These are phyloP conservation scores for Parthenolecanium corni DNA, from an alignment of 2,888 invertebrate species.

Conservation along the genomic window DNA sequence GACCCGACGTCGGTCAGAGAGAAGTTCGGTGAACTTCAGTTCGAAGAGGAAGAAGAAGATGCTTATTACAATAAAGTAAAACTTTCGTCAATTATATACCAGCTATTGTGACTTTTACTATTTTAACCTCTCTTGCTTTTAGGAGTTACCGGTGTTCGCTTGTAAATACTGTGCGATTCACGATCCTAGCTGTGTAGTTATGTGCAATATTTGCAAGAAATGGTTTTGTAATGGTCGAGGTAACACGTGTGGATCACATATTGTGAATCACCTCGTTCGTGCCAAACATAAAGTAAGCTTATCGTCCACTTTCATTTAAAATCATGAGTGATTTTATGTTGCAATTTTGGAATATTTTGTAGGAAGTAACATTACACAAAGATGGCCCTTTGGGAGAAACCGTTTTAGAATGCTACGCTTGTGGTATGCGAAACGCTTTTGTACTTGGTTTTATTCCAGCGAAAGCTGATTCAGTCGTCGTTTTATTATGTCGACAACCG, in stretches of 20 bases:
- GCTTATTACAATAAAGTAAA: conserved; percentile 62
- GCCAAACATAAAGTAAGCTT: conserved; percentile 77
- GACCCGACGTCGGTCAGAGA: conserved; percentile 46
- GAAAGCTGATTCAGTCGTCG: conserved; percentile 96
- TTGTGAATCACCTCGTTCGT: conserved; percentile 94
- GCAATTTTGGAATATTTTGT: conserved; percentile 27
- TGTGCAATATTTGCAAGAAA: conserved; percentile 96
- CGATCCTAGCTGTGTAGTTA: conserved; percentile 92
- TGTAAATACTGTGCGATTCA: conserved; percentile 99
- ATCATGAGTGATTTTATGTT: background rate
- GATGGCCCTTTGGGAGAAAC: conserved; percentile 98
- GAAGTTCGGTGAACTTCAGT: conserved; percentile 75
- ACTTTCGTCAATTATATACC: no score
- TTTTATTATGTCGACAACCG: conserved; percentile 91
- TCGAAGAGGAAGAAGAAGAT: conserved; percentile 91
- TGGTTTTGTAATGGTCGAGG: conserved; percentile 99
- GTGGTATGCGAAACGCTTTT: conserved; percentile 96
- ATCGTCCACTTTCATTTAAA: background rate
- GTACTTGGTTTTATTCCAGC: conserved; percentile 98
- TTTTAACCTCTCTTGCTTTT: conserved; percentile 39
- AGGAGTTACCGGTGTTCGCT: conserved; percentile 87
- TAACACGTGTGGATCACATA: conserved; percentile 95
- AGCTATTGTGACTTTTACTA: background rate
- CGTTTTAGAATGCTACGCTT: conserved; percentile 95
- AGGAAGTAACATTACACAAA: conserved; percentile 89